A percentile compares a stretch with the other conserved stretches of the same genome.
phyloP scores from a whole-genome alignment of 1,140 invertebrate genomes.

The Panulirus ornatus region DNA sequence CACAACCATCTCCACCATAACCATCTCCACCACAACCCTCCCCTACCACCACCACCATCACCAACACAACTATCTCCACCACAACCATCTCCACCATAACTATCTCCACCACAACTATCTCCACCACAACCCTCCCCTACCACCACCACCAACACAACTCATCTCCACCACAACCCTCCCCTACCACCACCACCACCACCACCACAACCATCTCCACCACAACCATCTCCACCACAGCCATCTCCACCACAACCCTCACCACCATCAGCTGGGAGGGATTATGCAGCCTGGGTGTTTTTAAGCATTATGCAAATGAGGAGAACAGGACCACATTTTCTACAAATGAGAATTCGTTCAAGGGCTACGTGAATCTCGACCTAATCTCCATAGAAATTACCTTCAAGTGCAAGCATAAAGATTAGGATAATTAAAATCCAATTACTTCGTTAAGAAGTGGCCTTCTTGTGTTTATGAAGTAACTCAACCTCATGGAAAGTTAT shows the following conservation, averaged over 20 bases:
- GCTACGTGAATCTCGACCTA: background rate
- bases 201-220: background rate
- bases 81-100: too few relatives aligned
- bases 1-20: too few relatives aligned
- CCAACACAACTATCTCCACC: too few relatives aligned
- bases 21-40: too few relatives aligned
- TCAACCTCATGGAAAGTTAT: too few relatives aligned
- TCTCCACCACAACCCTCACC: background rate
- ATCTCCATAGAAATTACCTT: background rate
- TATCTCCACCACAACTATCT: too few relatives aligned
- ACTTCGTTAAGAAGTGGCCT: background rate
- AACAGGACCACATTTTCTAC: background rate
- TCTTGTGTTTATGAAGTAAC: too few relatives aligned
- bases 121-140: too few relatives aligned
- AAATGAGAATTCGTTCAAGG: background rate
- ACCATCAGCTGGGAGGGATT: background rate
- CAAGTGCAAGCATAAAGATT: background rate
- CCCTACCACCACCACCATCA: too few relatives aligned
- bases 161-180: too few relatives aligned
- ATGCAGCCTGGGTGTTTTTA: background rate
- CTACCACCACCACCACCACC: too few relatives aligned
- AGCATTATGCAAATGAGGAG: background rate
- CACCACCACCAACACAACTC: too few relatives aligned
- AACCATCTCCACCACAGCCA: background rate
- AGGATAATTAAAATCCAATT: constrained; percentile 1